Evolutionary conservation across 2,888 invertebrate genomes (phyloP), one percentile per base, ranked within the genome.

Genomic region (Hartigia nigra): DNA sequence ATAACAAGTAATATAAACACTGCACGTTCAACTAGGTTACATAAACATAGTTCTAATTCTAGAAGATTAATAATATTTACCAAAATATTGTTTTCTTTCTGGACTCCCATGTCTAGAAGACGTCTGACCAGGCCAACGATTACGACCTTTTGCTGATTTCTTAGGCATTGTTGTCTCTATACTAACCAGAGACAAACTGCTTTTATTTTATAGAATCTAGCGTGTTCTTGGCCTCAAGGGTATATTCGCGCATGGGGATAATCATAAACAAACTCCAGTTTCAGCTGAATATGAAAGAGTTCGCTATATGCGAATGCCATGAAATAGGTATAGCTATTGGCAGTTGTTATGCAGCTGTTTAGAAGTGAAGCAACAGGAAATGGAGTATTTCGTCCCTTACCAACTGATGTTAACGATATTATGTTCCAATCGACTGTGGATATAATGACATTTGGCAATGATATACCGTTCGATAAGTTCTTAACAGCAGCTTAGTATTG

Each of bases 61-160:
- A 31, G 12, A 69, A 69, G n/a, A 31, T 4, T 69, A 23, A 72
- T 32, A 70, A 31, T 70, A 72, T 34, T 34, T 32, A 72, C 72
- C 72, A 34, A 72, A 72, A 72, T 32, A 72, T 34, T 72, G 72
- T 31, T 72, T 72, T 9, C 34, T 72, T 32, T 72, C 72, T 72
- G 72, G 32, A 72, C 34, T 72, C 12, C 14, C 72, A 32, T 34
- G 72, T 72, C 34, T 72, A 72, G 31, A 34, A 72, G 72, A 34
- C 3, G 34, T 34, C 34, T 34, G 31, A 23, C 72, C 72, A 72
- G 32, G 12, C 34, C 72, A 23, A 31, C 34, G 12, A 14, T 9
- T 23, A 72, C 34, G 72, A 14, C 72, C 72, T 72, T 34, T 72
- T 31, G 32, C 32, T 12, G 34, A 23, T 72, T 72, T 72, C 72